Evolutionary conservation across 2,888 invertebrate species (phyloP).

Genomic region (Dicyrtomina minuta): DNA sequence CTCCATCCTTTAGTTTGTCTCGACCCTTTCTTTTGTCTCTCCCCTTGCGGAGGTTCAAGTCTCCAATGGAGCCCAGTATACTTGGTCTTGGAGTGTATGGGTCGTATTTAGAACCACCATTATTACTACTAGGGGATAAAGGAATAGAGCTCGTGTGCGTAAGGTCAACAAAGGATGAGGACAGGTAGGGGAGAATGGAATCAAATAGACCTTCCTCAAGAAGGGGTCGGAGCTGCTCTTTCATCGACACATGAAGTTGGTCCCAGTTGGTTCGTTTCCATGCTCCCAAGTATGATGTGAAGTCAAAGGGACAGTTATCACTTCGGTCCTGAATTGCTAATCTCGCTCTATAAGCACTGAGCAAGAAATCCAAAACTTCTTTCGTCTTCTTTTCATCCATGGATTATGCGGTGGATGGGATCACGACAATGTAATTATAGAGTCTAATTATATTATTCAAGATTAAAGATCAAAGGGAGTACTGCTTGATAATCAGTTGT

Average conservation of each 20-base stretch:
- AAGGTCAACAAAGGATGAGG: conserved; percentile 33
- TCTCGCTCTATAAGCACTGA: conserved; percentile 49
- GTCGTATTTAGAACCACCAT: no score
- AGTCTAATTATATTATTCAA: no score
- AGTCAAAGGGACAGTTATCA: conserved; percentile 49
- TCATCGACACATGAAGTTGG: conserved; percentile 36
- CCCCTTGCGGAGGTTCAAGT: conserved; percentile 14
- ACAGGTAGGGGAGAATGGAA: conserved; percentile 48
- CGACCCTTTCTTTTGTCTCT: conserved; percentile 21
- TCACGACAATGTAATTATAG: no score
- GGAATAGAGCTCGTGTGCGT: neutral
- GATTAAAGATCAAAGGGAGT: no score
- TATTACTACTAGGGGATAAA: no score
- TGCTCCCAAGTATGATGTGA: conserved; percentile 40
- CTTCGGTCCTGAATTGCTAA: conserved; percentile 44
- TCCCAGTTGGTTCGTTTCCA: conserved; percentile 43
- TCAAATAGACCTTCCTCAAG: conserved; percentile 49
- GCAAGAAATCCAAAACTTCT: conserved; percentile 48
- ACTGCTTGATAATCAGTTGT: no score
- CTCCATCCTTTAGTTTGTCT: conserved; percentile 1
- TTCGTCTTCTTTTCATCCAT: conserved; percentile 38
- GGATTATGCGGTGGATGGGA: no score
- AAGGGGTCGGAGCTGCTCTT: conserved; percentile 40
- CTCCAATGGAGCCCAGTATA: conserved; percentile 14
- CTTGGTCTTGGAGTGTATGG: conserved; percentile 8